Evolutionary conservation across 2,797 vertebrate species (phyloP).

Genomic region (Paguma larvata): DNA sequence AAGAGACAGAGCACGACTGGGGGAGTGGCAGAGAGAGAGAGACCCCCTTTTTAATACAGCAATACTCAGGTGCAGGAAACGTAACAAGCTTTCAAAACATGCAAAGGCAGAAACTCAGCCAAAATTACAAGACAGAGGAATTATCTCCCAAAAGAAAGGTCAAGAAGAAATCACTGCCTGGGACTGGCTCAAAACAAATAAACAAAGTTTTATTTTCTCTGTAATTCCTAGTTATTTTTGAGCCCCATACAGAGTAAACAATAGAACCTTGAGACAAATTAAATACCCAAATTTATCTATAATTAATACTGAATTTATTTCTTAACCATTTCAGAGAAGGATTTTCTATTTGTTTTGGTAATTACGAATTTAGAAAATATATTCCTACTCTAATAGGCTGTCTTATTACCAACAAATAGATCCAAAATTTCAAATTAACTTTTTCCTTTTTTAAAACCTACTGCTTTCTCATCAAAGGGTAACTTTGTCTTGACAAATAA

Average conservation of each 20-base stretch:
- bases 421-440: neutral
- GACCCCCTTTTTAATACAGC: no score
- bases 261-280: constrained; percentile 12
- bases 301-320: neutral
- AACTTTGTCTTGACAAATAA: neutral
- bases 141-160: no score
- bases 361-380: neutral
- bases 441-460: neutral
- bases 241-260: neutral
- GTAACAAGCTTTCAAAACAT: no score
- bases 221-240: neutral
- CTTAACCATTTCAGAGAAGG: neutral
- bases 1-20: no score
- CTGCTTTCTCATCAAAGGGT: neutral
- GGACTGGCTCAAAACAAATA: no score
- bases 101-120: no score
- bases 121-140: no score
- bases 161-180: no score
- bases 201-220: neutral
- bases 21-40: no score
- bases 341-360: neutral
- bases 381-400: neutral
- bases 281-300: neutral
- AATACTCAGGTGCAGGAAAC: no score
- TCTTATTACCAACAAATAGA: neutral